Percentiles rank a stretch among this genome's conserved stretches.
These are phyloP conservation scores for Hanleya hanleyi DNA, from an alignment of 2,888 invertebrate genomes.

Conservation along the genomic window DNA sequence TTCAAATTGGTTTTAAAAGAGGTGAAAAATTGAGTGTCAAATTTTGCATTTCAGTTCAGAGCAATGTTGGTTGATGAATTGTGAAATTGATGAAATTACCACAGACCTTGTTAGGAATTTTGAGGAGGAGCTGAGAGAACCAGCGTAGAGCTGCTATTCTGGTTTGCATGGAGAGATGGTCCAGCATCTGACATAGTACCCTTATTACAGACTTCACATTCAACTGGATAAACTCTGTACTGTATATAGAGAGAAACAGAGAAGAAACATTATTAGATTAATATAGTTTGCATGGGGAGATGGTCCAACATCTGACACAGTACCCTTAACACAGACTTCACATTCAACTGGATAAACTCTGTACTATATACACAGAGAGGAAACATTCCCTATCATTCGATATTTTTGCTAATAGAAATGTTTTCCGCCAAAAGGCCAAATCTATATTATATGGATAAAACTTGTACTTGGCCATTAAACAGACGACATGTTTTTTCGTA, in stretches of 20 bases:
- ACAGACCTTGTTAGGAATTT: constrained; percentile 86
- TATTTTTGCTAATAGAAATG: no score
- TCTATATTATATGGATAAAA: no score
- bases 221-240: constrained; percentile 42
- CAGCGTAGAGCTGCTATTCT: constrained; percentile 96
- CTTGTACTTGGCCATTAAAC: no score
- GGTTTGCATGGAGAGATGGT: constrained; percentile 91
- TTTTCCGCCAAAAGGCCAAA: no score
- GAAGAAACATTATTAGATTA: no score
- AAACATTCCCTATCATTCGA: no score
- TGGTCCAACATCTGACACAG: constrained; percentile 82
- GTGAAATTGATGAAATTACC: neutral
- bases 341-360: constrained; percentile 58
- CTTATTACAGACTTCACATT: constrained; percentile 67
- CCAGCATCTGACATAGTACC: constrained; percentile 79
- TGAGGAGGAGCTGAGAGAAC: constrained; percentile 93
- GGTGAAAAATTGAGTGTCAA: no score
- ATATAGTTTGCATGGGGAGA: constrained; percentile 93
- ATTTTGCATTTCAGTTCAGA: no score
- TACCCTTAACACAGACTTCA: constrained; percentile 65
- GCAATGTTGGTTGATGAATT: no score
- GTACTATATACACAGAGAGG: no score
- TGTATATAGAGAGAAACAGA: neutral
- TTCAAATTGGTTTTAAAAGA: no score
- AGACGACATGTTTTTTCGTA: no score